Base-by-base conservation (phyloP, 2,888 invertebrate genomes). In the Rotaria socialis region DNA sequence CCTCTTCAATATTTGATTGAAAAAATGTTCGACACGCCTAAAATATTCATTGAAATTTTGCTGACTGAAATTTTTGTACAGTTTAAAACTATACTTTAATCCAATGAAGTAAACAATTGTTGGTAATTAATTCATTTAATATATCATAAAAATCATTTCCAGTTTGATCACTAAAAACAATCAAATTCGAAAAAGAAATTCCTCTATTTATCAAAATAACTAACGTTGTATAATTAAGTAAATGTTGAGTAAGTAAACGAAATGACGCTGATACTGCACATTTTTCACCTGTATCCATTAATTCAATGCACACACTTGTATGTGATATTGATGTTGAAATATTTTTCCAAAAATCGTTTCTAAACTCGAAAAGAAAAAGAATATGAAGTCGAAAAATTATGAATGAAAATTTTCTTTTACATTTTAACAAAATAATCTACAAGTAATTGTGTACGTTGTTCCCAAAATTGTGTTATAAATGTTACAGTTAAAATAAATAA, bases 221-320 rank as follows among this genome's bases (percentile, higher is more conserved):
- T 43, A 43, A 75, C 75, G 75, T 75, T 24, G 75, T 75, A 24
- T 75, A 75, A 75, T 75, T 75, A 10, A 75, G 43, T 43, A 75
- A n/a, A 75, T 75, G 75, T 75, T 75, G 75, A 43, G 75, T 75
- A 11, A 75, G 11, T 75, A 75, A 75, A 43, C 75, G 75, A 75
- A 75, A 75, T 75, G 75, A 75, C 10, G 75, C 24, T 22, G 75
- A 75, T n/a, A 75, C 75, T n/a, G 75, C 75, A 43, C 75, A 22
- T 75, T 75, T 43, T 10, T 75, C 75, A 43, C 75, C 75, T 24
- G 6, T 8, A 43, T 75, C 75, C 75, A 75, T 75, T 75, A 47
- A 22, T 43, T 75, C 43, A 43, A 75, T 75, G 2, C 14, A 10
- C 24, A 75, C 10, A 22, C 43, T 43, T 41, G 47, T 43, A 75